Evolutionary conservation across 2,888 invertebrate species (phyloP).

Genomic region (Fissipunctia ypsillon): DNA sequence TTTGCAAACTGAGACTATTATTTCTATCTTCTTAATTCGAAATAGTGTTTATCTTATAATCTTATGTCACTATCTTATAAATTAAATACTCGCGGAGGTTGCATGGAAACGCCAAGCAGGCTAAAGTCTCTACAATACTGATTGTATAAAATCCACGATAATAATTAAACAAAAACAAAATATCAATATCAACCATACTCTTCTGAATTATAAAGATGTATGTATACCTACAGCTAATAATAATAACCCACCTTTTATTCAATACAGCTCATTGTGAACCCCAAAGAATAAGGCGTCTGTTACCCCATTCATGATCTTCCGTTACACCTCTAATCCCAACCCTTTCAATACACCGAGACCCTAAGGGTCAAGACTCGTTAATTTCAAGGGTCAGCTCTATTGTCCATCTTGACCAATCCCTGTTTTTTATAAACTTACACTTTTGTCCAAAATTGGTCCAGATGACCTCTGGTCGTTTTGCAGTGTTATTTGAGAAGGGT

Average conservation of each 20-base stretch:
- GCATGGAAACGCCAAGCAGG: neutral
- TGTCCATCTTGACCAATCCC: conserved; percentile 84
- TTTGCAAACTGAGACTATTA: neutral
- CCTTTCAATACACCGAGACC: conserved; percentile 72
- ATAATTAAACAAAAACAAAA: neutral
- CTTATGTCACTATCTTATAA: neutral
- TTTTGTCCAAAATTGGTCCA: conserved; percentile 85
- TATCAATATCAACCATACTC: neutral
- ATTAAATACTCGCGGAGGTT: too few species aligned
- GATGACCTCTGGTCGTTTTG: conserved; percentile 86
- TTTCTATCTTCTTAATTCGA: neutral
- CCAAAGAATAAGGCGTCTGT: conserved; percentile 43
- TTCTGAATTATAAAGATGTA: conserved; percentile 28
- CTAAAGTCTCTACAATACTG: neutral
- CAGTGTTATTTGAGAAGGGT: conserved; percentile 80
- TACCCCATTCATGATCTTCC: conserved; percentile 66
- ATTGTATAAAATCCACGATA: neutral
- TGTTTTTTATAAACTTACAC: conserved; percentile 79
- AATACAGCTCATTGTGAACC: conserved; percentile 67
- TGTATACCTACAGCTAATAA: conserved; percentile 40
- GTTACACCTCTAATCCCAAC: conserved; percentile 82
- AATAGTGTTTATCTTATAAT: neutral
- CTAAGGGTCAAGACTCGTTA: conserved; percentile 79
- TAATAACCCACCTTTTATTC: conserved; percentile 43
- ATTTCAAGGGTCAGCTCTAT: conserved; percentile 80